Evolutionary conservation across 2,797 vertebrate species (phyloP).

Genomic region (Tokudaia muenninki): DNA sequence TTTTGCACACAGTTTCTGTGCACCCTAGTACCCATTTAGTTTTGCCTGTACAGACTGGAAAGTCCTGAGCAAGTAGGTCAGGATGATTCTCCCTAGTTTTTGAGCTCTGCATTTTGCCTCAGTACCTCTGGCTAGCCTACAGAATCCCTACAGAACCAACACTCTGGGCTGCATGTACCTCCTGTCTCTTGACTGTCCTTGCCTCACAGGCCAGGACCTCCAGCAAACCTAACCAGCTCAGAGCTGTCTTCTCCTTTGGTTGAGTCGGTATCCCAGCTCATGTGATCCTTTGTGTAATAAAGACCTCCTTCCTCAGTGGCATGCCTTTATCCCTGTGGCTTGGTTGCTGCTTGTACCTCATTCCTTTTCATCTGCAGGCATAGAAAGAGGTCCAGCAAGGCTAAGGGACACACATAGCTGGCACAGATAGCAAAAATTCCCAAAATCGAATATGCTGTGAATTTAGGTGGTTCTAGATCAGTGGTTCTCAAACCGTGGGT

Average conservation of each 20-base stretch:
- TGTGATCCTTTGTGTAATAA: background rate
- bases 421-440: background rate
- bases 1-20: conserved; percentile 19
- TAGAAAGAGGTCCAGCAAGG: background rate
- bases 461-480: conserved; percentile 8
- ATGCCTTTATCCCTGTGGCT: background rate
- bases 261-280: background rate
- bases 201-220: background rate
- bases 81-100: background rate
- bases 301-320: background rate
- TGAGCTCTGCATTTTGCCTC: background rate
- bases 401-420: background rate
- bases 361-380: background rate
- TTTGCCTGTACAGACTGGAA: background rate
- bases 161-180: background rate
- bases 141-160: background rate
- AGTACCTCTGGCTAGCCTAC: background rate
- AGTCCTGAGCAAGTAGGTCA: background rate
- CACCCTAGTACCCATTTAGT: background rate
- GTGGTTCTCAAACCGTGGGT: background rate
- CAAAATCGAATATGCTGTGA: background rate
- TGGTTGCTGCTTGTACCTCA: background rate
- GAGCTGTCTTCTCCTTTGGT: background rate
- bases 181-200: conserved; percentile 27
- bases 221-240: background rate